Evolutionary conservation across 2,113 vertebrate species (phyloP), one percentile per base, ranked within the genome.

Genomic region (Copsychus sechellarum): DNA sequence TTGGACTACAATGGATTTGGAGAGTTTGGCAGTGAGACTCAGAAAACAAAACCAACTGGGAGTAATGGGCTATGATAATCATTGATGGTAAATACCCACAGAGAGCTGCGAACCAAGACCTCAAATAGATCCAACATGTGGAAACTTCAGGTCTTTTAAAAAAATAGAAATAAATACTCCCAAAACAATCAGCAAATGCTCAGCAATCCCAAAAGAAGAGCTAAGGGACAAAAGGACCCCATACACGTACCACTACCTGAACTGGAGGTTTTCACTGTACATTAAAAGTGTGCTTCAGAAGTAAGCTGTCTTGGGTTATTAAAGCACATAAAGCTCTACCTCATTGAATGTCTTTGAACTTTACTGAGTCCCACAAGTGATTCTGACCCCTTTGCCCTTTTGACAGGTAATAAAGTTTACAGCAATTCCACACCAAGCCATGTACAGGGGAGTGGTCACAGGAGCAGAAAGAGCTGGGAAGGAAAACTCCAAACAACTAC

Each of bases 361-460:
- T 99, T 99, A 99, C 98, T 98, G 98, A 99, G 98, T 98, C 98
- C 98, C 98, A 98, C 98, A 99, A 99, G 98, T 98, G 97, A 98
- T 98, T 95, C 98, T 99, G 98, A 99, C 99, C 99, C 98, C 96
- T 98, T 97, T 98, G 97, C 98, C 99, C 98, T 98, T 99, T 99
- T 99, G 98, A 99, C 99, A 99, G 99, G 99, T 99, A 99, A 99
- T 99, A 99, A 99, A 99, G 98, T 99, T 99, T 99, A 99, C 98
- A 98, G 98, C 98, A 98, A 98, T 98, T 98, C 98, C 98, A 99
- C 98, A 98, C 98, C 98, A 99, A 99, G 98, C 99, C 98, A 98
- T 99, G 98, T 98, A 99, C 99, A 98, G 97, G 98, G 98, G 98
- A 98, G 97, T 97, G 97, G 97, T 98, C 97, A 97, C 89, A 97